These are phyloP conservation scores for Coregonus suidteri DNA, from an alignment of 2,797 vertebrate genomes.

Conservation along the genomic window DNA sequence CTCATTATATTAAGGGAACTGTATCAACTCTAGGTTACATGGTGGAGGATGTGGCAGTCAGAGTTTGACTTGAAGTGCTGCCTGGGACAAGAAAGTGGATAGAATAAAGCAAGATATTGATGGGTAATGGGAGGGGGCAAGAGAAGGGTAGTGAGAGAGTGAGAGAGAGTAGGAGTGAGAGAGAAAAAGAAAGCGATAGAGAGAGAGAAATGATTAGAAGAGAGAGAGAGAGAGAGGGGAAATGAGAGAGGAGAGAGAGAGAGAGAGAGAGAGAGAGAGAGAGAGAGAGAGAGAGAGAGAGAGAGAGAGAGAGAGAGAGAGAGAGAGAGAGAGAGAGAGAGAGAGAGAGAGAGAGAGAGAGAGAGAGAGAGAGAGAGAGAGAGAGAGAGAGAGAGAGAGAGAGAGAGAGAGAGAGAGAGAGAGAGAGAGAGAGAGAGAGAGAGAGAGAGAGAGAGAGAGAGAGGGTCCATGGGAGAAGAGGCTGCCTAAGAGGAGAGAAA, in stretches of 20 bases:
- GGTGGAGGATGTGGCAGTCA: no score
- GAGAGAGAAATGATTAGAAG: slow-evolving; percentile 24
- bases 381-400: slow-evolving; percentile 42
- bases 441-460: slow-evolving; percentile 27
- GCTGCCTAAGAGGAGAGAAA: slow-evolving; percentile 35
- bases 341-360: slow-evolving; percentile 40
- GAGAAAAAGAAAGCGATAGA: neutral
- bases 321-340: slow-evolving; percentile 11
- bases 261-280: slow-evolving; percentile 30
- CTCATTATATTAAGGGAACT: slow-evolving; percentile 38
- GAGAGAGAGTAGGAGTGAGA: neutral
- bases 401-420: slow-evolving; percentile 44
- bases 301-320: slow-evolving; percentile 52
- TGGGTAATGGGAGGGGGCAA: neutral
- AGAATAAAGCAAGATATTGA: neutral
- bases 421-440: slow-evolving; percentile 28
- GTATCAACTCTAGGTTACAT: neutral
- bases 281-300: slow-evolving; percentile 35
- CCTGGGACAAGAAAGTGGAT: neutral
- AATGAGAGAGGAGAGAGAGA: slow-evolving; percentile 26
- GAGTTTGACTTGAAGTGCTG: neutral
- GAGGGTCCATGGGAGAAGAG: slow-evolving; percentile 42
- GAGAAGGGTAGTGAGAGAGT: neutral
- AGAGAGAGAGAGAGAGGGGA: slow-evolving; percentile 21
- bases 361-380: slow-evolving; percentile 44